Conservation (phyloP, 2,888 invertebrate genomes). For the Dolomedes plantarius region DNA sequence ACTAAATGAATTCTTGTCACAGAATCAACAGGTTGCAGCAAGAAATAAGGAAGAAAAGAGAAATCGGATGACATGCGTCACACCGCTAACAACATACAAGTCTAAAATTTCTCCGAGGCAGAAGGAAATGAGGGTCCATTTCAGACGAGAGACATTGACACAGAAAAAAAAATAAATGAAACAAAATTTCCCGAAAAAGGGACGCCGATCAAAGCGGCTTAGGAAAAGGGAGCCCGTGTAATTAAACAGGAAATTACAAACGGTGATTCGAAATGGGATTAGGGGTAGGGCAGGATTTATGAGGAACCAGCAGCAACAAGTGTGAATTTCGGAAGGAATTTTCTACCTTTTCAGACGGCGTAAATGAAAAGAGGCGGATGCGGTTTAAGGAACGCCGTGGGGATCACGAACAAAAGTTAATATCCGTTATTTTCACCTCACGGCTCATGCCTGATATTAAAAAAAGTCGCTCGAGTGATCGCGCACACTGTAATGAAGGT, state of each 20-base stretch:
- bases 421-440: slow-evolving; percentile 14
- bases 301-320: slow-evolving; percentile 53
- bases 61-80: not conserved
- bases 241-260: slow-evolving; percentile 72
- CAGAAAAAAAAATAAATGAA: slow-evolving; percentile 51
- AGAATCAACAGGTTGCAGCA: slow-evolving; percentile 17
- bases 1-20: slow-evolving; percentile 14
- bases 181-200: slow-evolving; percentile 35
- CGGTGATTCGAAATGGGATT: slow-evolving; percentile 64
- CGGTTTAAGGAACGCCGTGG: slow-evolving; percentile 28
- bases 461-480: not conserved
- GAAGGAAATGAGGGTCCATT: slow-evolving; percentile 11
- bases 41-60: not conserved
- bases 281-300: slow-evolving; percentile 52
- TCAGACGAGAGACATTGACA: slow-evolving; percentile 1
- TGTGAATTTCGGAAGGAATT: slow-evolving; percentile 38
- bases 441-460: slow-evolving; percentile 7
- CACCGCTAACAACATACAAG: not conserved
- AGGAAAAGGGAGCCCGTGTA: slow-evolving; percentile 49
- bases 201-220: slow-evolving; percentile 65
- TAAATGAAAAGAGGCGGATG: not conserved
- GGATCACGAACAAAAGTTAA: slow-evolving; percentile 16
- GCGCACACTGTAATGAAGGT: not conserved
- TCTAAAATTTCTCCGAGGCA: slow-evolving; percentile 5
- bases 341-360: slow-evolving; percentile 9